Conservation (phyloP, 2,888 invertebrate species). For the Allophyes oxyacanthae region DNA sequence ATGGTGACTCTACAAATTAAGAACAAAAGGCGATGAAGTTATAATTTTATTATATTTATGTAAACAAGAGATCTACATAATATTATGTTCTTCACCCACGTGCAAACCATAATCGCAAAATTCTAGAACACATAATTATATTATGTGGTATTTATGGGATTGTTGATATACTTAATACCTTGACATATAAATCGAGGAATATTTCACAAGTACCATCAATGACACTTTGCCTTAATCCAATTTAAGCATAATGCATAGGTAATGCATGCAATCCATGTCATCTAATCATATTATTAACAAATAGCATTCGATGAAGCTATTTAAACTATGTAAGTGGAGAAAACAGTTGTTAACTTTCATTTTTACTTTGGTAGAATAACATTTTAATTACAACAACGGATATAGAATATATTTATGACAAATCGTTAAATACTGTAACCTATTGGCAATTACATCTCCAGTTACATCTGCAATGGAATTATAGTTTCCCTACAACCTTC, state of each 20-base stretch:
- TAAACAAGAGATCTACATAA: conserved; percentile 3
- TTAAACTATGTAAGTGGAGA: conserved; percentile 36
- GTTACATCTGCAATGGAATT: conserved; percentile 27
- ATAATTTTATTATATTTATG: too few species aligned
- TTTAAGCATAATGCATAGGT: conserved; percentile 5
- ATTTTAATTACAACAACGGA: conserved; percentile 14
- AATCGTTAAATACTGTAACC: background rate
- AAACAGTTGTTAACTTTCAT: too few species aligned
- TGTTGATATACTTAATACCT: conserved; percentile 13
- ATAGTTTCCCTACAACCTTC: conserved; percentile 21
- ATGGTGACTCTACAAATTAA: too few species aligned
- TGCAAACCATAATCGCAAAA: conserved; percentile 1
- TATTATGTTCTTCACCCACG: conserved; percentile 3
- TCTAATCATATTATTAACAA: too few species aligned
- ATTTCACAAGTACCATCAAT: conserved; percentile 24
- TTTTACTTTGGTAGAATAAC: too few species aligned
- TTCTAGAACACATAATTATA: conserved; percentile 1
- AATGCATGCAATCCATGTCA: background rate
- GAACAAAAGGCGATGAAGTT: too few species aligned
- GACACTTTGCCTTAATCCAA: conserved; percentile 15
- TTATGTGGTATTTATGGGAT: background rate
- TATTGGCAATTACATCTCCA: conserved; percentile 18
- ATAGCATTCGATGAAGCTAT: too few species aligned
- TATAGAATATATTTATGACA: conserved; percentile 9
- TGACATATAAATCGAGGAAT: conserved; percentile 10